phyloP scores from a whole-genome alignment of 2,797 vertebrate genomes.

The Coranthus polyacanthus region DNA sequence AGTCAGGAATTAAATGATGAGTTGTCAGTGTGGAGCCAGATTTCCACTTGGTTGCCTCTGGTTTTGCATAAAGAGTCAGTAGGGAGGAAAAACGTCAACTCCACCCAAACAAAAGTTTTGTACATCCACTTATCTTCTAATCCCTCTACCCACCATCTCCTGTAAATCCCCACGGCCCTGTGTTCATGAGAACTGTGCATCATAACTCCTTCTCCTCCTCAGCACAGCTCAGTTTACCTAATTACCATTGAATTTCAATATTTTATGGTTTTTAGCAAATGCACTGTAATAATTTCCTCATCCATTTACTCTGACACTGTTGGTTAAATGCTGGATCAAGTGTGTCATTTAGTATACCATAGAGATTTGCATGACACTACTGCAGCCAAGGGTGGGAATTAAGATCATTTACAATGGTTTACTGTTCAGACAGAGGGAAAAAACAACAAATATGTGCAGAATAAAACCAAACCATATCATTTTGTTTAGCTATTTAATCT shows the following conservation, averaged over 20 bases:
- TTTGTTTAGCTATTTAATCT: too few relatives aligned
- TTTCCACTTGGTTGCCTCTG: constrained; percentile 62
- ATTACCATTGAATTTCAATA: constrained; percentile 66
- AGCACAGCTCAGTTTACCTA: constrained; percentile 53
- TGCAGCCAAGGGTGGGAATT: constrained; percentile 19
- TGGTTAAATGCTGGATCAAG: constrained; percentile 58
- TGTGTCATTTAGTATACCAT: constrained; percentile 45
- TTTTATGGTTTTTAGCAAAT: constrained; percentile 59
- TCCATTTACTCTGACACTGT: constrained; percentile 35
- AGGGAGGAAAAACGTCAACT: constrained; percentile 56
- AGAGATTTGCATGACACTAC: constrained; percentile 35
- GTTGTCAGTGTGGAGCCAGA: constrained; percentile 58
- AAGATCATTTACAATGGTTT: constrained; percentile 15
- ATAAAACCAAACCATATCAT: too few relatives aligned
- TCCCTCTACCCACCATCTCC: constrained; percentile 38
- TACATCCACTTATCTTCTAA: constrained; percentile 36
- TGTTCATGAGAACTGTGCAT: constrained; percentile 53
- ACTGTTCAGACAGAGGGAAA: constrained; percentile 7
- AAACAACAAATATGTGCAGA: background rate
- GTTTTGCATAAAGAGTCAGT: constrained; percentile 72
- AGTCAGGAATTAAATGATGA: constrained; percentile 75
- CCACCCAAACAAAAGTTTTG: constrained; percentile 59
- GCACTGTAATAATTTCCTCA: constrained; percentile 51
- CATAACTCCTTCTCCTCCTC: constrained; percentile 40
- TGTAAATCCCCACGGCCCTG: constrained; percentile 34